These are phyloP conservation scores for Tamandua tetradactyla DNA, from an alignment of 2,797 vertebrate genomes.

Conservation along the genomic window DNA sequence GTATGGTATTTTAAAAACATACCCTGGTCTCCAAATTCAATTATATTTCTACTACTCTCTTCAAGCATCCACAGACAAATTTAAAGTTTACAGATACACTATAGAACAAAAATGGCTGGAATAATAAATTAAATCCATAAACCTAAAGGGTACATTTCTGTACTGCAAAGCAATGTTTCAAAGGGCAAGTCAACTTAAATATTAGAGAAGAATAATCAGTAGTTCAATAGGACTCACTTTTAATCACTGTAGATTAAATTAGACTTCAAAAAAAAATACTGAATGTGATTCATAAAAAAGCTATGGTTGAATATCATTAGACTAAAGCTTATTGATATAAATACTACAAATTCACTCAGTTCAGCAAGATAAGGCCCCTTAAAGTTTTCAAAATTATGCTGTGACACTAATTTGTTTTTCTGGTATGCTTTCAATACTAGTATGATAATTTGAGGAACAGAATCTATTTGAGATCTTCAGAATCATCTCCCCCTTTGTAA, in stretches of 20 bases:
- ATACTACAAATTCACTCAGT: background rate
- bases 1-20: background rate
- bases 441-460: background rate
- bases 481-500: background rate
- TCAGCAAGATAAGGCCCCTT: background rate
- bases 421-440: background rate
- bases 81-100: background rate
- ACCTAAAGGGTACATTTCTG: background rate
- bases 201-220: slow-evolving; percentile 42
- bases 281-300: background rate
- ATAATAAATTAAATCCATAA: slow-evolving; percentile 21
- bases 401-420: slow-evolving; percentile 28
- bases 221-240: slow-evolving; percentile 34
- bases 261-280: slow-evolving; percentile 26
- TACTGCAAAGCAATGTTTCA: slow-evolving; percentile 25
- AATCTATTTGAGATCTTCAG: slow-evolving; percentile 23
- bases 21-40: background rate
- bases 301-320: background rate
- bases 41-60: background rate
- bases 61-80: background rate
- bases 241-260: slow-evolving; percentile 9
- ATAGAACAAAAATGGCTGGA: background rate
- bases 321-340: slow-evolving; percentile 2
- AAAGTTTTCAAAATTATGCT: background rate
- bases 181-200: slow-evolving; percentile 38